Conservation (phyloP, 2,113 vertebrate species). For the Platichthys flesus region DNA sequence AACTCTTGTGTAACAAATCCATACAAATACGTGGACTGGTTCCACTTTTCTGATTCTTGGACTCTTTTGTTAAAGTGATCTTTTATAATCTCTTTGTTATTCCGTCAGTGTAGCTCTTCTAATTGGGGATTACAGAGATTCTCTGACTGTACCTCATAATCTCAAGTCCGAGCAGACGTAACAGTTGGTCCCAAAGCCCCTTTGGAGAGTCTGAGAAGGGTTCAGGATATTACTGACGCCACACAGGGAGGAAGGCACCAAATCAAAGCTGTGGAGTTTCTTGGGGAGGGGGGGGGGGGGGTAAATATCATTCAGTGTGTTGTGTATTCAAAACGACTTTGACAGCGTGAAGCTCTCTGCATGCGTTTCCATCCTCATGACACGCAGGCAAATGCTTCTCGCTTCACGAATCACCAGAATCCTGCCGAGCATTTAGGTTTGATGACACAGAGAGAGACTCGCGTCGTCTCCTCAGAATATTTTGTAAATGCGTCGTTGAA, state of each 20-base stretch:
- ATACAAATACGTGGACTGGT: slow-evolving; percentile 21
- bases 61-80: slow-evolving; percentile 55
- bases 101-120: slow-evolving; percentile 51
- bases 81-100: slow-evolving; percentile 75
- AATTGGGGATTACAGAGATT: slow-evolving; percentile 70
- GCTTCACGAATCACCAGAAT: slow-evolving; percentile 55
- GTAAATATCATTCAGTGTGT: slow-evolving; percentile 37
- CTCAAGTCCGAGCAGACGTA: slow-evolving; percentile 65
- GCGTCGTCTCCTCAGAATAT: slow-evolving; percentile 55
- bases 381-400: slow-evolving; percentile 60
- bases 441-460: slow-evolving; percentile 40
- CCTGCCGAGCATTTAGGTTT: slow-evolving; percentile 55
- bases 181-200: slow-evolving; percentile 72
- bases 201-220: slow-evolving; percentile 57
- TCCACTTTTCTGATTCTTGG: slow-evolving; percentile 52
- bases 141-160: slow-evolving; percentile 74
- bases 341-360: slow-evolving; percentile 62
- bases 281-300: not conserved
- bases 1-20: slow-evolving; percentile 43
- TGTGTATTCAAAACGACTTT: slow-evolving; percentile 47
- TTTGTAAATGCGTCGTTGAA: slow-evolving; percentile 62
- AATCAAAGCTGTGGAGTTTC: slow-evolving; percentile 38
- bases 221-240: slow-evolving; percentile 46
- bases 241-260: slow-evolving; percentile 15
- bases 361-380: slow-evolving; percentile 64